A percentile compares a stretch with the other conserved stretches of the same genome.
Conservation (phyloP, 2,888 invertebrate species). For the Dynastes hyllus region DNA sequence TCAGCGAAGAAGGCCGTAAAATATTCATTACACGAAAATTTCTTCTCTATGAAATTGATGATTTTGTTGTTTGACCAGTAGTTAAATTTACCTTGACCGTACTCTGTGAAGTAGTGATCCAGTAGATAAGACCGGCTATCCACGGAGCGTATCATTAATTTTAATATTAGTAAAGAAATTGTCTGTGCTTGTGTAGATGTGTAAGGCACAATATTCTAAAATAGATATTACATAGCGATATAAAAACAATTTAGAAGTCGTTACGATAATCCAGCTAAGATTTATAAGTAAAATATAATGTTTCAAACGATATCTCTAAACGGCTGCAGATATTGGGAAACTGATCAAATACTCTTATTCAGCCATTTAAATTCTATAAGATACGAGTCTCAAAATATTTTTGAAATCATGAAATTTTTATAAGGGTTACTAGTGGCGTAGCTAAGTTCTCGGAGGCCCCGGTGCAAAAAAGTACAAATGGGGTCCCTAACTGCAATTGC, state of each 20-base stretch:
- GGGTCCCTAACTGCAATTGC: too few relatives aligned
- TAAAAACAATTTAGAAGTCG: conserved; percentile 28
- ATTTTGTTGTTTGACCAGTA: conserved; percentile 46
- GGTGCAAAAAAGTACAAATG: too few relatives aligned
- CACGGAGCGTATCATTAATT: conserved; percentile 26
- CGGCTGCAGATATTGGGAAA: too few relatives aligned
- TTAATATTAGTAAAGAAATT: conserved; percentile 36
- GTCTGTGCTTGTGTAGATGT: background rate
- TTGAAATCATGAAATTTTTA: too few relatives aligned
- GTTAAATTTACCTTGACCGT: conserved; percentile 47
- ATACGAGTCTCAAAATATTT: too few relatives aligned
- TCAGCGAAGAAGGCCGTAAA: background rate
- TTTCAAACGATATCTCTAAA: too few relatives aligned
- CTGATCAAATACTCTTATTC: too few relatives aligned
- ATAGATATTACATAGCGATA: conserved; percentile 28
- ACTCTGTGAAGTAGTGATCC: conserved; percentile 20
- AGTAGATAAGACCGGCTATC: conserved; percentile 28
- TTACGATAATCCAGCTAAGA: background rate
- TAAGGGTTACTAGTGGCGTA: too few relatives aligned
- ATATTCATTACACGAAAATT: conserved; percentile 29
- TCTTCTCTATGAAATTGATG: conserved; percentile 32
- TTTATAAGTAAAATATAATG: too few relatives aligned
- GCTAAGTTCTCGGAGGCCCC: too few relatives aligned
- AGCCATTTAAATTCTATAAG: too few relatives aligned
- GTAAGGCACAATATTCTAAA: conserved; percentile 4